A percentile compares a stretch with the other conserved stretches of the same genome.
These are phyloP conservation scores for Aspidapion aeneum DNA, from an alignment of 2,888 invertebrate genomes.

Conservation along the genomic window DNA sequence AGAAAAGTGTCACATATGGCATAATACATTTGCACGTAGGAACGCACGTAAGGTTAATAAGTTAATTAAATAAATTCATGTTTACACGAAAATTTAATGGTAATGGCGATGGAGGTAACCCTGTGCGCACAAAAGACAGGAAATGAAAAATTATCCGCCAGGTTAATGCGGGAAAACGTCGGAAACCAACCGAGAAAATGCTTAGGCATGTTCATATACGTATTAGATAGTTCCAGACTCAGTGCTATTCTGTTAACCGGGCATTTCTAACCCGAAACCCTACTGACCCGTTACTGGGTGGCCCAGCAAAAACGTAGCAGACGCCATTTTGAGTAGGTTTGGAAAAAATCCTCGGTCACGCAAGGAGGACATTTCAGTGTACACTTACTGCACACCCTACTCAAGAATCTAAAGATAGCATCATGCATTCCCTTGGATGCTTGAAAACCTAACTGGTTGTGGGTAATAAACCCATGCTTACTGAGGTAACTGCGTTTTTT, in stretches of 20 bases:
- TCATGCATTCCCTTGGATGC: background rate
- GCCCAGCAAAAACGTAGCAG: too few relatives aligned
- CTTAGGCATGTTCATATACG: background rate
- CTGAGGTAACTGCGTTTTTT: background rate
- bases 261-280: too few relatives aligned
- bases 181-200: conserved; percentile 17
- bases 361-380: too few relatives aligned
- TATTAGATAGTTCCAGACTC: too few relatives aligned
- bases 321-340: too few relatives aligned
- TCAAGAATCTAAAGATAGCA: background rate
- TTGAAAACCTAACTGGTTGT: background rate
- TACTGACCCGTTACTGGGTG: too few relatives aligned
- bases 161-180: conserved; percentile 24
- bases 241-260: too few relatives aligned
- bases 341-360: too few relatives aligned
- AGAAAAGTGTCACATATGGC: too few relatives aligned
- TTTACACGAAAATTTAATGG: background rate
- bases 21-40: background rate
- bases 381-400: too few relatives aligned
- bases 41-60: background rate
- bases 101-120: background rate
- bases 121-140: background rate
- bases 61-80: background rate
- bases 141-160: background rate
- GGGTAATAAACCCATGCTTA: background rate